Evolutionary conservation across 2,113 vertebrate species (phyloP).

Genomic region (Vireo altiloquus): DNA sequence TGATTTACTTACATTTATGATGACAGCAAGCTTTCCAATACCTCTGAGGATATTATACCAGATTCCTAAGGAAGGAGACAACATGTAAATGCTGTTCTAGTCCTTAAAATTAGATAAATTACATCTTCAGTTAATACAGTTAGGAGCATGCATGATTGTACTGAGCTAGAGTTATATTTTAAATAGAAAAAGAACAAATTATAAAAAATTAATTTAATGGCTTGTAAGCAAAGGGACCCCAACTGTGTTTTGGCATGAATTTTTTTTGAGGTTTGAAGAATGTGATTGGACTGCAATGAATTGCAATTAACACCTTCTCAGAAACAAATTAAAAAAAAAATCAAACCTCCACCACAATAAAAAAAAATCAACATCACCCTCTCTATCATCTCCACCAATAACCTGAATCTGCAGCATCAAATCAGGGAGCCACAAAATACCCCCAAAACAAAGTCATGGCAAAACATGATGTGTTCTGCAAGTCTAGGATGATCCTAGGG

Average conservation of each 20-base stretch:
- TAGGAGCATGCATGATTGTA: background rate
- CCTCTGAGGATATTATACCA: slow-evolving; percentile 97
- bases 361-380: background rate
- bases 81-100: background rate
- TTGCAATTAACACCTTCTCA: background rate
- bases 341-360: background rate
- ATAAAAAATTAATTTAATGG: background rate
- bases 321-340: background rate
- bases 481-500: background rate
- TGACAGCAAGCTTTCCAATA: slow-evolving; percentile 94
- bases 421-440: background rate
- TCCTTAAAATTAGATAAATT: background rate
- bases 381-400: background rate
- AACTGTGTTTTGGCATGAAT: background rate
- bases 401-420: background rate
- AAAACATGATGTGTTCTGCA: background rate
- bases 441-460: background rate
- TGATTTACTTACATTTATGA: slow-evolving; percentile 89
- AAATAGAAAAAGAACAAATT: background rate
- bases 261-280: background rate
- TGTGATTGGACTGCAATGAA: background rate
- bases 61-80: slow-evolving; percentile 80
- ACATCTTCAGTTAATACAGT: background rate
- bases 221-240: background rate
- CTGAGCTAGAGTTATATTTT: background rate